Evolutionary conservation across 2,888 invertebrate species (phyloP), one percentile per base, ranked within the genome.

Genomic region (Helleia helle): DNA sequence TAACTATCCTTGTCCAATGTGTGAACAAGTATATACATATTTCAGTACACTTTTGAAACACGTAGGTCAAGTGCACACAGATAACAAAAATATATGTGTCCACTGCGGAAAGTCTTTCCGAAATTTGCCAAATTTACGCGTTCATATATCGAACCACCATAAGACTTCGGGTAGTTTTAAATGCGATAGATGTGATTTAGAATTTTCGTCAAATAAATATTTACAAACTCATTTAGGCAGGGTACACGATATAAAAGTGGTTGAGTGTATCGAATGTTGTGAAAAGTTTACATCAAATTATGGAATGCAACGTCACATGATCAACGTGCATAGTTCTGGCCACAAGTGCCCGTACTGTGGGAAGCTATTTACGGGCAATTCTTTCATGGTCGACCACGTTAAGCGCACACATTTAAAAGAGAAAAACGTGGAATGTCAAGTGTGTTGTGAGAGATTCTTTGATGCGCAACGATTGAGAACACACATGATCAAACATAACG

Each of bases 401-500:
- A 60, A 67, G 27, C 55, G 73, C 2, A 55, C 61, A 5, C 80
- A 80, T 48, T 57, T 74, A 7, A 71, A 74, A 43, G 77, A 79
- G 47, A 75, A 65, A 39, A 75, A 72, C 38, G 67, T 71, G 0
- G 58, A 71, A 41, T 77, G 79, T 38, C 53, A 62, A 0, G 43
- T 73, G 0, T 77, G 79, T 42, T 59, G 52, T 7, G 66, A 72
- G 36, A 59, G 49, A 24, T 77, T 77, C 27, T 77, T 74, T 45
- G 71, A 77, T 27, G 46, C 53, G 1, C 60, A 61, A 12, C 59
- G 71, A 2, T 46, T 80, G 25, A 77, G 65, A 48, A 60, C 58
- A 48, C 87, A 87, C 42, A 79, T 81, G 64, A 69, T 76, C 4
- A 74, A 72, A 34, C 87, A 87, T 48, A 68, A 75, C 4, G 83